Evolutionary conservation across 35 echinoderm and acorn worm genomes (phyloP).

Genomic region (Patiria miniata): DNA sequence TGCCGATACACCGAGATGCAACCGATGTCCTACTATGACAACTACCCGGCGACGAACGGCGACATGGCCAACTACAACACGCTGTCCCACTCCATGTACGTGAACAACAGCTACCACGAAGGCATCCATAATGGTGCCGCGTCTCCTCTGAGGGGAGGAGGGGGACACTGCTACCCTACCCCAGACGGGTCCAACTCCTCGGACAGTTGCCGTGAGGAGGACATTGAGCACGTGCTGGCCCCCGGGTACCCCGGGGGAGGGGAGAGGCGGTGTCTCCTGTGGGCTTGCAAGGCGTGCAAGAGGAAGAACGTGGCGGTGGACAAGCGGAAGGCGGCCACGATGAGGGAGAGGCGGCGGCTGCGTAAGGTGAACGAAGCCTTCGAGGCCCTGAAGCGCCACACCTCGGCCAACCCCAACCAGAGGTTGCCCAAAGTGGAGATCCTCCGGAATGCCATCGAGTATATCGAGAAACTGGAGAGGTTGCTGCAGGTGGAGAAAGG

Average conservation of each 20-base stretch:
- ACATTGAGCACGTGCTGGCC: slow-evolving; percentile 94
- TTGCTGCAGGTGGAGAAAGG: slow-evolving; percentile 94
- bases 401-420: slow-evolving; percentile 90
- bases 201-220: slow-evolving; percentile 82
- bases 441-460: slow-evolving; percentile 97
- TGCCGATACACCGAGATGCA: slow-evolving; percentile 92
- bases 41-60: slow-evolving; percentile 61
- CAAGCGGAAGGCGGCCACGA: slow-evolving; percentile 96
- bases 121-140: slow-evolving; percentile 43
- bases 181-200: slow-evolving; percentile 57
- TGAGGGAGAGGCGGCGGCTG: slow-evolving; percentile 84
- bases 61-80: slow-evolving; percentile 77
- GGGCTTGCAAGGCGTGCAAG: slow-evolving; percentile 99
- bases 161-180: slow-evolving; percentile 76
- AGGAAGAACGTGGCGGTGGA: slow-evolving; percentile 93
- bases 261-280: slow-evolving; percentile 88
- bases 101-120: slow-evolving; percentile 64
- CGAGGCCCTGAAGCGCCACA: slow-evolving; percentile 92
- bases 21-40: slow-evolving; percentile 84
- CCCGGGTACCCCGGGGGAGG: slow-evolving; percentile 92
- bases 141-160: not conserved
- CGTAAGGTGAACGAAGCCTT: slow-evolving; percentile 97
- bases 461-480: slow-evolving; percentile 95
- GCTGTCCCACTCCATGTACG: slow-evolving; percentile 63
- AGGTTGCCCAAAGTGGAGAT: slow-evolving; percentile 94